A percentile compares a stretch with the other conserved stretches of the same genome.
Conservation (phyloP, 1,140 invertebrate species). For the Littorina saxatilis region DNA sequence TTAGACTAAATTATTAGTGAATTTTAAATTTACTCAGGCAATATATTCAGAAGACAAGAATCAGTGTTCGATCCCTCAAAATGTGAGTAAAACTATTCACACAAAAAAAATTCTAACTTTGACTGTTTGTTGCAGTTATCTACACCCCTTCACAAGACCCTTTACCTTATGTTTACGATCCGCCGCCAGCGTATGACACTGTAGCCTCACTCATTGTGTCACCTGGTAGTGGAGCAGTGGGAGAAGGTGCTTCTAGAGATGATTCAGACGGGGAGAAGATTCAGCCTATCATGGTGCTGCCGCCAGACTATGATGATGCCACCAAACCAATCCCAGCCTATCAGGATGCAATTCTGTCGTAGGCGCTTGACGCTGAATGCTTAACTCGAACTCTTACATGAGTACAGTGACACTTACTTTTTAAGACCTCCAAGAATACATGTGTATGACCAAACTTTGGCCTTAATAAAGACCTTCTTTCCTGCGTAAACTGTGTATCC, state of each 20-base stretch:
- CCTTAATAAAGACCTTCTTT: too few relatives aligned
- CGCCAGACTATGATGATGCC: conserved; percentile 60
- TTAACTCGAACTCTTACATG: too few relatives aligned
- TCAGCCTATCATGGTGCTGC: conserved; percentile 49
- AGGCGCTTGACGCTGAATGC: conserved; percentile 27
- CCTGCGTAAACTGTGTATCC: too few relatives aligned
- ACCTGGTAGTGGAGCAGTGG: background rate
- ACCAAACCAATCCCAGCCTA: conserved; percentile 55
- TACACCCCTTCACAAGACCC: conserved; percentile 62
- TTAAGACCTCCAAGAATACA: too few relatives aligned
- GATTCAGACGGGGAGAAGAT: conserved; percentile 29
- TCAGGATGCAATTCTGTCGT: conserved; percentile 43
- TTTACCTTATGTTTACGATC: conserved; percentile 44
- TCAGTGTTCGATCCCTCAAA: too few relatives aligned
- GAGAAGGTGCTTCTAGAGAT: conserved; percentile 32
- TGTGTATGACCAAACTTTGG: too few relatives aligned
- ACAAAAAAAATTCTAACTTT: too few relatives aligned
- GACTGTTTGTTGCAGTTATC: conserved; percentile 55
- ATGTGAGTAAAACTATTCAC: too few relatives aligned
- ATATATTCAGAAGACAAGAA: too few relatives aligned
- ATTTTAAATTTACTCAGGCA: too few relatives aligned
- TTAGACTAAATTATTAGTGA: too few relatives aligned
- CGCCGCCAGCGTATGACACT: conserved; percentile 58
- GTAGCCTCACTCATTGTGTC: conserved; percentile 46
- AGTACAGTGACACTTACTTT: too few relatives aligned